These are phyloP conservation scores for Hydriomena furcata DNA, from an alignment of 2,888 invertebrate genomes.

Conservation along the genomic window DNA sequence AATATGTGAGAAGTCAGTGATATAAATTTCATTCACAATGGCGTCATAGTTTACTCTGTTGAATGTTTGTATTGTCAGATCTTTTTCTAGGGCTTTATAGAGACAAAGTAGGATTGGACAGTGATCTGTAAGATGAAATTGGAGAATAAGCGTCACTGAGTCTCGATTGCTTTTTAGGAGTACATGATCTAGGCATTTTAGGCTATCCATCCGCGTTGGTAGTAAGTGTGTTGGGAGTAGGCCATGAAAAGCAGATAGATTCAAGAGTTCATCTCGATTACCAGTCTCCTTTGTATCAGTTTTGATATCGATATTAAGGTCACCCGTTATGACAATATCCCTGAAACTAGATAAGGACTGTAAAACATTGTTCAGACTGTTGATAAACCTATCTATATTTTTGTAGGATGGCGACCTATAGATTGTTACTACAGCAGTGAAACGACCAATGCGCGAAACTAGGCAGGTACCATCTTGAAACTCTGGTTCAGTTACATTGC, in stretches of 20 bases:
- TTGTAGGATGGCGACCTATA: constrained; percentile 28
- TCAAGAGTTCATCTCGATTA: constrained; percentile 22
- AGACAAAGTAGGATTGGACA: constrained; percentile 10
- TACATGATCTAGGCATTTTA: constrained; percentile 32
- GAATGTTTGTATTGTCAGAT: not conserved
- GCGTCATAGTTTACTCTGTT: not conserved
- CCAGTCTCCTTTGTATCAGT: constrained; percentile 1
- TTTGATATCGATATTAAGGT: constrained; percentile 26
- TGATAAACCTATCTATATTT: constrained; percentile 3
- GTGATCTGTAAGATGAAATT: constrained; percentile 29
- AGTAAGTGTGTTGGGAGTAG: constrained; percentile 25
- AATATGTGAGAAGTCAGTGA: not conserved
- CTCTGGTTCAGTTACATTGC: not conserved
- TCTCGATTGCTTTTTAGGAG: constrained; percentile 13
- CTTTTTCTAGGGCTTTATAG: not conserved
- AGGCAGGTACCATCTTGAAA: constrained; percentile 2
- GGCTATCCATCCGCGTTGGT: constrained; percentile 24
- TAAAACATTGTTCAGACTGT: constrained; percentile 6
- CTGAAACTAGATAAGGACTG: not conserved
- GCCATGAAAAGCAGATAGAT: constrained; percentile 21
- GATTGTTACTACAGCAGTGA: constrained; percentile 11
- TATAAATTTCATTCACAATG: not conserved
- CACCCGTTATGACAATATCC: constrained; percentile 19
- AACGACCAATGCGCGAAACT: not conserved
- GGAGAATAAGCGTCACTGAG: constrained; percentile 8